Evolutionary conservation across 1,140 invertebrate species (phyloP), one percentile per base, ranked within the genome.

Genomic region (Drosophila willistoni): DNA sequence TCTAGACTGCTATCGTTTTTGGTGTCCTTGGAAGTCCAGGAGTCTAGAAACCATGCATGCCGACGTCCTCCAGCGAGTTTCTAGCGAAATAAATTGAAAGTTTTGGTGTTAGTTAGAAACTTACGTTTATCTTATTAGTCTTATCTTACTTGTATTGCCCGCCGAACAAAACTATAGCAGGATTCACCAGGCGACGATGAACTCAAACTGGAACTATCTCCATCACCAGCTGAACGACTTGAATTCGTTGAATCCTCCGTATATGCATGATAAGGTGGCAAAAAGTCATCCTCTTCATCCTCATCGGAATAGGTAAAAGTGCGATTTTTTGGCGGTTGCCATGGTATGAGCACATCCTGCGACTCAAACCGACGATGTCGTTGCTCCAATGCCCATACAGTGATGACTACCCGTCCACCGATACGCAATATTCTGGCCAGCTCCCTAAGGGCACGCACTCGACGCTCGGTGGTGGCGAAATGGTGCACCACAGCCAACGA

Each of bases 301-400:
- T 92, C 90, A 56, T 92, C 90, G 0, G 89, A 91, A 44, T 87
- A 85, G 0, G 83, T 69, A 47, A 77, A 78, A 57, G 72, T 92
- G 3, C 91, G 84, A 55, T 94, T 95, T 68, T 94, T 94, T 2
- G 96, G 96, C 57, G 95, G 93, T 79, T 97, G 96, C 98, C 98
- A 99, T 1, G 98, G 98, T 68, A 99, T 97, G 34, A 99, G 93
- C 44, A 99, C 97, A 93, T 99, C 98, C 93, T 94, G 94, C 12
- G 94, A 94, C 81, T 94, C 94, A 51, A 94, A 94, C 73, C 96
- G 97, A 77, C 97, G 93, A 87, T 98, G 96, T 63, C 96, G 95
- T 87, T 99, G 98, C 92, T 99, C 98, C 96, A 98, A 97, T 12
- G 98, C 97, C 98, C 98, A 99, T 1, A 98, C 98, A 13, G 97